phyloP scores from a whole-genome alignment of 2,888 invertebrate genomes.

The Cerastis rubricosa region DNA sequence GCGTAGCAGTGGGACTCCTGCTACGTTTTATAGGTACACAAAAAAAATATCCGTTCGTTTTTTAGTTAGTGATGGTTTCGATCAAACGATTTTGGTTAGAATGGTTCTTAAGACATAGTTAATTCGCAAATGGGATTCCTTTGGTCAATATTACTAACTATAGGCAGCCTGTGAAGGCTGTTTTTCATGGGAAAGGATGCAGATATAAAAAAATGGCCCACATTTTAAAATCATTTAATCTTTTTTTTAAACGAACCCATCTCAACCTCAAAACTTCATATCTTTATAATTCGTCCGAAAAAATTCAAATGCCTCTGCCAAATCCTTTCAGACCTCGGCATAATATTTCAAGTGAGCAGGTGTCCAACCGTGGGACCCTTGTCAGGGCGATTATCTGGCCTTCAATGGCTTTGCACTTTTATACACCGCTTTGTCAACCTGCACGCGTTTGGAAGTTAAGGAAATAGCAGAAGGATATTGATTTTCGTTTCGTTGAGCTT shows the following conservation, averaged over 20 bases:
- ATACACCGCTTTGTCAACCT: conserved; percentile 63
- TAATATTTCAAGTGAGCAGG: conserved; percentile 79
- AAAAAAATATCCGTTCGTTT: not conserved
- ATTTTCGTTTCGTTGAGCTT: conserved; percentile 35
- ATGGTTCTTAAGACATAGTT: not conserved
- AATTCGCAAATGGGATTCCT: not conserved
- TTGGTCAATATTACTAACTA: not conserved
- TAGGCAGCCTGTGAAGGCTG: fast-evolving
- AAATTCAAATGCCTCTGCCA: conserved; percentile 39
- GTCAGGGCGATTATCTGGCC: conserved; percentile 80
- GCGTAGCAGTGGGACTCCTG: not conserved
- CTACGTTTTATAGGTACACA: not conserved
- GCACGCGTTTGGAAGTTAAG: conserved; percentile 25
- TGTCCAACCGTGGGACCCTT: conserved; percentile 75
- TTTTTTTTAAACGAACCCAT: not conserved
- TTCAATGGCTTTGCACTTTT: conserved; percentile 70
- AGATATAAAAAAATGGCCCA: not conserved
- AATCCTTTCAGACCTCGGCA: conserved; percentile 60
- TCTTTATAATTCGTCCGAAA: conserved; percentile 33
- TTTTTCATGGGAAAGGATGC: not conserved
- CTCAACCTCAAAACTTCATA: conserved; percentile 11
- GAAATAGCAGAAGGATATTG: conserved; percentile 43
- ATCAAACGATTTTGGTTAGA: not conserved
- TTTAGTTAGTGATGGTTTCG: not conserved
- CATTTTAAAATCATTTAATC: not conserved